Evolutionary conservation across 2,888 invertebrate genomes (phyloP).

Genomic region (Trichopria drosophilae): DNA sequence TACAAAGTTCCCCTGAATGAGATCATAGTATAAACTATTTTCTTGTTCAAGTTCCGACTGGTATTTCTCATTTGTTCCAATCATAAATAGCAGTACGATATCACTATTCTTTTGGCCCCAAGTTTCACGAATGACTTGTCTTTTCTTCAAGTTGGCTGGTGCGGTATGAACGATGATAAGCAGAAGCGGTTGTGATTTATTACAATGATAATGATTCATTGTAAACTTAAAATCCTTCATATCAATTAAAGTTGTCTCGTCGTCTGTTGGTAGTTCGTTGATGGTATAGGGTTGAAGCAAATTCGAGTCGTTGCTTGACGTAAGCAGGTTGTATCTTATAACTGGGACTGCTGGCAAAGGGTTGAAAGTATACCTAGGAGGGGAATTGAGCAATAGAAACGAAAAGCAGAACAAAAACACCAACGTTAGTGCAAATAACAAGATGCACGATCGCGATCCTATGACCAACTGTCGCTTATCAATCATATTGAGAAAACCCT

Average conservation of each 20-base stretch:
- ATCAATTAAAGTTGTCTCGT: constrained; percentile 52
- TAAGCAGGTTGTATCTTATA: too few species aligned
- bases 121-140: constrained; percentile 58
- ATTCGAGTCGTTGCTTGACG: too few species aligned
- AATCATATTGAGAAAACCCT: too few species aligned
- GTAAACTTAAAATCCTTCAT: constrained; percentile 67
- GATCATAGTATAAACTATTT: constrained; percentile 55
- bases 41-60: constrained; percentile 54
- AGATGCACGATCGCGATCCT: too few species aligned
- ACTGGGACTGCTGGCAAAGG: too few species aligned
- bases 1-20: constrained; percentile 62
- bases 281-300: constrained; percentile 41
- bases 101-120: constrained; percentile 56
- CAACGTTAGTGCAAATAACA: too few species aligned
- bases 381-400: too few species aligned
- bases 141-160: constrained; percentile 56
- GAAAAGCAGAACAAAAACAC: too few species aligned
- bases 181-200: constrained; percentile 56
- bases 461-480: too few species aligned
- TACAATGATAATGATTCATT: constrained; percentile 65
- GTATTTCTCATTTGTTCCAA: constrained; percentile 53
- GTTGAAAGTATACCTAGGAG: too few species aligned
- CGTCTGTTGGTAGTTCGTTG: constrained; percentile 48
- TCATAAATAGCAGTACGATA: constrained; percentile 56
- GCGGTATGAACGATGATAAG: constrained; percentile 61